Evolutionary conservation across 2,113 vertebrate genomes (phyloP).

Genomic region (Romanogobio albipinnatus): DNA sequence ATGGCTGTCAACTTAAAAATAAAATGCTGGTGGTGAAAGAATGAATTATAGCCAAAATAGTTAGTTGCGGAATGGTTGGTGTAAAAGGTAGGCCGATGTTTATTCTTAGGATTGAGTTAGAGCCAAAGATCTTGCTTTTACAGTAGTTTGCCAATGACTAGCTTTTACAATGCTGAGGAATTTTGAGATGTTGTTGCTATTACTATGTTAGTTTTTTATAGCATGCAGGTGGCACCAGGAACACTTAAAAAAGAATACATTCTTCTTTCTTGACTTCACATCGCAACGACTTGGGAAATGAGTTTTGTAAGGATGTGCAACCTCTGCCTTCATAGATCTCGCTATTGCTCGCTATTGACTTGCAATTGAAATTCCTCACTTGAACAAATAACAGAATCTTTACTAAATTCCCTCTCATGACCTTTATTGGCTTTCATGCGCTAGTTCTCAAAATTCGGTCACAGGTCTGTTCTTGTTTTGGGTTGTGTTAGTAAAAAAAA

Average conservation of each 20-base stretch:
- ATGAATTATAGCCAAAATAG: background rate
- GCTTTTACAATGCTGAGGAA: slow-evolving; percentile 27
- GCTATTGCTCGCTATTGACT: slow-evolving; percentile 26
- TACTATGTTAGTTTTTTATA: background rate
- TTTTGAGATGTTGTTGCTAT: slow-evolving; percentile 19
- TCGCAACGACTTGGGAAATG: slow-evolving; percentile 6
- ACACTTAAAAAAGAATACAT: slow-evolving; percentile 1
- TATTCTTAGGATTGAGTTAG: background rate
- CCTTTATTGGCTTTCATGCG: background rate
- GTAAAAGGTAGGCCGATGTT: background rate
- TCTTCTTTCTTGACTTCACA: slow-evolving; percentile 22
- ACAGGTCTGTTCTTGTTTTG: background rate
- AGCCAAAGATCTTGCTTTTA: background rate
- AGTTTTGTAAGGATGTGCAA: slow-evolving; percentile 10
- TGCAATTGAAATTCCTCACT: background rate
- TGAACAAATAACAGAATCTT: slow-evolving; percentile 16
- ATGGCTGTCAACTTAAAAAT: too few species aligned
- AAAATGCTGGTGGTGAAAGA: too few species aligned
- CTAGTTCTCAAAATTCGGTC: background rate
- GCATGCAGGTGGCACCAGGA: slow-evolving; percentile 4
- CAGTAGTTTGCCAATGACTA: background rate
- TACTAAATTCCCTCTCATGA: background rate
- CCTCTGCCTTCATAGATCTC: slow-evolving; percentile 3
- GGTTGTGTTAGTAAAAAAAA: background rate
- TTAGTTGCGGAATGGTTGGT: background rate